Percentiles rank a stretch among this genome's conserved stretches.
Conservation (phyloP, 1,140 invertebrate species). For the Rhynchophorus ferrugineus region DNA sequence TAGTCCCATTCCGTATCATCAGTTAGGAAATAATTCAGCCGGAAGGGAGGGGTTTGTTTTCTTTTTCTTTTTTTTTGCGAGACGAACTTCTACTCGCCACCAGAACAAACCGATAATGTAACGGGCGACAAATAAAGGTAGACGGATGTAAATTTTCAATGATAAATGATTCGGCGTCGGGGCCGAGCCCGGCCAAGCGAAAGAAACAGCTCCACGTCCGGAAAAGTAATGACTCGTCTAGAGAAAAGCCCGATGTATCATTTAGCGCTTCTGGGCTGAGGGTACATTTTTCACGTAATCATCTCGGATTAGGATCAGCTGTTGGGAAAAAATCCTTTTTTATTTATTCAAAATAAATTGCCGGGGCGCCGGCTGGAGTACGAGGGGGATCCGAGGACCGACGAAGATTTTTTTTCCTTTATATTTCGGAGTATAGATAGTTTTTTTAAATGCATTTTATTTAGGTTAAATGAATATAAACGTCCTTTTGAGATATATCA, state of each 20-base stretch:
- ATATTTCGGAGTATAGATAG: too few relatives aligned
- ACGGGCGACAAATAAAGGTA: conserved; percentile 17
- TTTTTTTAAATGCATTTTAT: too few relatives aligned
- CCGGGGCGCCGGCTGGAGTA: background rate
- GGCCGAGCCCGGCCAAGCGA: background rate
- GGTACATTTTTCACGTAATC: conserved; percentile 22
- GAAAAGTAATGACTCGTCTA: conserved; percentile 21
- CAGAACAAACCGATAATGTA: background rate
- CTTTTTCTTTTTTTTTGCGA: too few relatives aligned
- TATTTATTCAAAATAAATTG: conserved; percentile 10
- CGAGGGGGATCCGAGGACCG: background rate
- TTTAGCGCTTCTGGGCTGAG: conserved; percentile 19
- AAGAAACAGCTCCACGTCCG: conserved; percentile 12
- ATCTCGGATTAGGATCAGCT: conserved; percentile 15
- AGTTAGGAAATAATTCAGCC: too few relatives aligned
- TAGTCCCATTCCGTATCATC: too few relatives aligned
- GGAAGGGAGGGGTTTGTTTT: too few relatives aligned
- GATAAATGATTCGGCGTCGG: conserved; percentile 19
- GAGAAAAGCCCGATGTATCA: conserved; percentile 22
- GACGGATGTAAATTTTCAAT: conserved; percentile 19
- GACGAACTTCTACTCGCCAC: too few relatives aligned
- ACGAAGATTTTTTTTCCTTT: too few relatives aligned
- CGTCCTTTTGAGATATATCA: too few relatives aligned
- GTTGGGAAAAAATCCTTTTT: conserved; percentile 12
- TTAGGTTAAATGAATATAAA: too few relatives aligned